Conservation (phyloP, 2,797 vertebrate genomes). For the Otolemur crassicaudatus region DNA sequence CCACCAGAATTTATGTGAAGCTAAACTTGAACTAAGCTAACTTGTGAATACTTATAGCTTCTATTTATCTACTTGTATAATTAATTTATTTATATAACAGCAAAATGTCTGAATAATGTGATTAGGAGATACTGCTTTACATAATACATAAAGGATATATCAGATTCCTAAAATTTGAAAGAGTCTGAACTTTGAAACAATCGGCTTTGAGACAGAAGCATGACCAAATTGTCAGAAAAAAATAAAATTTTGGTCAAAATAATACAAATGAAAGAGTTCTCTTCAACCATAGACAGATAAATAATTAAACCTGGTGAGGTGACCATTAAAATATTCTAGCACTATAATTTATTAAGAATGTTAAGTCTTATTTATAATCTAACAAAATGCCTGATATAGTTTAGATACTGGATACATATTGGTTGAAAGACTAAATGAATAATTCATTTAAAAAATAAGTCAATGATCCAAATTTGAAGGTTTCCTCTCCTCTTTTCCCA, state of each 20-base stretch:
- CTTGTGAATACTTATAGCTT: not conserved
- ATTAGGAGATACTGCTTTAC: not conserved
- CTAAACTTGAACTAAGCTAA: constrained; percentile 13
- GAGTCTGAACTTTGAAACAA: constrained; percentile 46
- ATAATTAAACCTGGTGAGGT: not conserved
- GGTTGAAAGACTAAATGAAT: constrained; percentile 13
- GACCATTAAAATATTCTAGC: not conserved
- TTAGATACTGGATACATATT: not conserved
- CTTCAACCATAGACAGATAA: not conserved
- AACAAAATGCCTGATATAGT: not conserved
- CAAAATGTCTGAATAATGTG: not conserved
- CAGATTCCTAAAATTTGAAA: constrained; percentile 45
- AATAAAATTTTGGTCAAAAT: constrained; percentile 39
- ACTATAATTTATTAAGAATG: constrained; percentile 8
- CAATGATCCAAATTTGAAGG: not conserved
- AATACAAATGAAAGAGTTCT: constrained; percentile 7
- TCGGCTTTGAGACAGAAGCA: not conserved
- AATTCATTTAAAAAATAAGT: not conserved
- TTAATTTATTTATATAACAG: not conserved
- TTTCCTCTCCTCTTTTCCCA: not conserved
- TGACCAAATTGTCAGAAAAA: not conserved
- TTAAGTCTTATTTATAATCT: not conserved
- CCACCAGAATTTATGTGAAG: constrained; percentile 35
- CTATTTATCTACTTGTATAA: not conserved
- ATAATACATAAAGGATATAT: not conserved